Base-by-base conservation (phyloP, 2,797 vertebrate species). In the Orientallactaga sibirica region DNA sequence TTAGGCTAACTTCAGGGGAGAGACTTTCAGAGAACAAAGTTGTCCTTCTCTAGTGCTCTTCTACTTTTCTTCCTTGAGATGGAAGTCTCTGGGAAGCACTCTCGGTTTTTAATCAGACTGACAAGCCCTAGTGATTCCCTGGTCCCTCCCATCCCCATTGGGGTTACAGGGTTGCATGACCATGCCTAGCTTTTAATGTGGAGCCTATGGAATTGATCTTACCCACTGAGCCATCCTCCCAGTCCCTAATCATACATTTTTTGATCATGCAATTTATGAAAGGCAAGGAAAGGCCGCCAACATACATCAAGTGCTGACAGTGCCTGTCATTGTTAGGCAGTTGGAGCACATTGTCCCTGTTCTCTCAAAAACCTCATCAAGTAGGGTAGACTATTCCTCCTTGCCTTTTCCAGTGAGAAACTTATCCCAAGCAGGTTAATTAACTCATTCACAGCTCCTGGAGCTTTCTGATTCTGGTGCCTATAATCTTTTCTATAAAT, bases 341-440 rank as follows among this genome's bases (percentile, higher is more conserved):
- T 24, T 61, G 79, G 85, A 83, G 52, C 43, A 37, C 73, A 19
- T 92, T 33, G 16, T 66, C 68, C 70, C 43, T 2, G 1, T 67
- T 94, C 61, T 93, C 71, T 24, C 55, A 61, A 6, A 37, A 62
- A n/a, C 22, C 68, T 22, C 3, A 9, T 14, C 6, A 67, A 80
- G 25, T 62, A 66, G 61, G n/a, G 48, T 48, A 75, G 15, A 33
- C 48, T 83, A 33, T 77, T 87, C 52, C 48, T 80, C 22, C 78
- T 33, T 77, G 27, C 82, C 78, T 91, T 88, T 78, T 85, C 70
- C 68, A 84, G 10, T 25, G 75, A 62, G 71, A 78, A 91, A 77
- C 87, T 68, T 83, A 64, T 14, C 16, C 37, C 11, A 66, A 33
- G 61, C 68, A 64, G 41, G 27, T 86, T 77, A 70, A 78, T 93